A percentile compares a stretch with the other conserved stretches of the same genome.
phyloP scores from a whole-genome alignment of 2,888 invertebrate species.

The Zygogramma bicolorata region DNA sequence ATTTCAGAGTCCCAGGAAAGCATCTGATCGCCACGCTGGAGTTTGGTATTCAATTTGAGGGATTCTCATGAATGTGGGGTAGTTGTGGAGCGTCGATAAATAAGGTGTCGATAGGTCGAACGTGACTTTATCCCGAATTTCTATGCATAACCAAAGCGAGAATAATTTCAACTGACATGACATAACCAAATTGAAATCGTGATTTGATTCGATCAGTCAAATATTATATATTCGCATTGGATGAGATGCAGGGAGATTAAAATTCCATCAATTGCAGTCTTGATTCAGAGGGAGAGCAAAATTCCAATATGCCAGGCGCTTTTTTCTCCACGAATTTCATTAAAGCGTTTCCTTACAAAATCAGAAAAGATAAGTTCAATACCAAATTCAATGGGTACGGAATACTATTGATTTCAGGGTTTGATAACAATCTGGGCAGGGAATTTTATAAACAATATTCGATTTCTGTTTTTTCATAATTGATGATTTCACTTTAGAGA shows the following conservation, averaged over 20 bases:
- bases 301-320: background rate
- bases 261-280: background rate
- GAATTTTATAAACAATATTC: no score
- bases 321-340: no score
- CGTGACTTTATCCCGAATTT: conserved; percentile 43
- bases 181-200: conserved; percentile 42
- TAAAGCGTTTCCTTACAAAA: background rate
- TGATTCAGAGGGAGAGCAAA: background rate
- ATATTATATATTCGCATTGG: conserved; percentile 27
- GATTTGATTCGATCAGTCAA: conserved; percentile 39
- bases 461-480: no score
- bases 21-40: background rate
- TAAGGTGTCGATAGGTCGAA: conserved; percentile 49
- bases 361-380: background rate
- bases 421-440: no score
- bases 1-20: no score
- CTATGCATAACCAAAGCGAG: conserved; percentile 33
- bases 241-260: conserved; percentile 9
- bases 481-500: no score
- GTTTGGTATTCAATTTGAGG: conserved; percentile 34
- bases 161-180: conserved; percentile 41
- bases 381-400: background rate
- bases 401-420: background rate
- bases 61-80: conserved; percentile 32
- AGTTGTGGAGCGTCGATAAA: conserved; percentile 39